Base-by-base conservation (phyloP, 2,888 invertebrate genomes). In the Pinctada fucata region DNA sequence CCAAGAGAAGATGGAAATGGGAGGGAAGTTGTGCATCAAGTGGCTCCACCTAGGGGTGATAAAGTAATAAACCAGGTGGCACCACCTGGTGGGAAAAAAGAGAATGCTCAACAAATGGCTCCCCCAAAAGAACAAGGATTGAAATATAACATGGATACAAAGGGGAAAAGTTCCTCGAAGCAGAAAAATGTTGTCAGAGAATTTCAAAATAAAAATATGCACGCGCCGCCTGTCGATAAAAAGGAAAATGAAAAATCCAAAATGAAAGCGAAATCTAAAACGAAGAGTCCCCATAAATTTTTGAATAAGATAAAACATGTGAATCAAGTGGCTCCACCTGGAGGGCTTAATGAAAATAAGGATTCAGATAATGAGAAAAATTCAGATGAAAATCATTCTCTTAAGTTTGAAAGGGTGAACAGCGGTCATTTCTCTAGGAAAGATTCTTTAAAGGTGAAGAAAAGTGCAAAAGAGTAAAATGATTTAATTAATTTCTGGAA, bases 321-420 rank as follows among this genome's bases (percentile, higher is more conserved):
- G 16, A 52, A 52, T 52, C 75, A 75, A 47, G 69, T 75, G 75
- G 69, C 58, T n/a, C 75, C 75, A 16, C 75, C 75, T 48, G 64
- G 52, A 48, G 75, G 69, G 47, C 52, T 69, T 48, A 16, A 66
- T 45, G 63, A 63, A 47, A 63, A 48, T 47, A 51, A 71, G 3
- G 51, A 71, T n/a, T 52, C 71, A n/a, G 52, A 71, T 51, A 13
- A 58, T 58, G 8, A 1, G 13, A 13, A 58, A 6, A 58, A 58
- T 1, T 31, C 31, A 31, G 31, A 31, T 31, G 31, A 31, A 31
- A 31, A 31, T 31, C 31, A 31, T 31, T 31, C 31, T 31, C 31
- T 31, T 31, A 31, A 31, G 31, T 31, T 31, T 31, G 1, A 31
- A 31, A 31, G 31, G 31, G 31, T 16, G 64, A 31, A 16, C 8